Conservation (phyloP, 2,888 invertebrate species). For the Chymomyza caudatula region DNA sequence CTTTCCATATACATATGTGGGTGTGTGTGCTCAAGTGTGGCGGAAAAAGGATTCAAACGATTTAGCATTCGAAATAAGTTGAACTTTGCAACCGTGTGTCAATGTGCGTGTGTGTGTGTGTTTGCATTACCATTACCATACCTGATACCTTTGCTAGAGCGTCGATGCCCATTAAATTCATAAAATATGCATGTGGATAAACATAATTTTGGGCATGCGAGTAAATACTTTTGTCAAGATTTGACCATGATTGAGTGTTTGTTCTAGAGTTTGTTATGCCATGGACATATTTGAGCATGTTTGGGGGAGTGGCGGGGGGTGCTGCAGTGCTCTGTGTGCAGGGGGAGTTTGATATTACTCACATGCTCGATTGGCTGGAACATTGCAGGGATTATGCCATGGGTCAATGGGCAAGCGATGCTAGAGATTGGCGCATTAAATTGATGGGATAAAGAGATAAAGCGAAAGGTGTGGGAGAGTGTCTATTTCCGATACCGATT, state of each 20-base stretch:
- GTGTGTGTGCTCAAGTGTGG: conserved; percentile 60
- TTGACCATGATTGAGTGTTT: conserved; percentile 68
- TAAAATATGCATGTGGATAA: conserved; percentile 69
- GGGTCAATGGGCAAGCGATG: conserved; percentile 42
- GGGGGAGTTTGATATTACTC: conserved; percentile 43
- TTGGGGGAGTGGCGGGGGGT: not conserved
- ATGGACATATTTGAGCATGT: not conserved
- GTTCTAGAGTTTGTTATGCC: conserved; percentile 10
- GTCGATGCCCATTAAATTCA: conserved; percentile 56
- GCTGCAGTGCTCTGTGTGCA: not conserved
- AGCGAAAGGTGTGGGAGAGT: not conserved
- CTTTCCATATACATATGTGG: not conserved
- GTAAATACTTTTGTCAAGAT: conserved; percentile 65
- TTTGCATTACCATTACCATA: conserved; percentile 32
- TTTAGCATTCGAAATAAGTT: conserved; percentile 69
- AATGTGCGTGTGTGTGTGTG: conserved; percentile 26
- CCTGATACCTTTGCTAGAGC: conserved; percentile 36
- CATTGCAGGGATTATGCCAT: conserved; percentile 10
- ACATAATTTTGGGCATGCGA: conserved; percentile 64
- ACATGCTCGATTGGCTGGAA: conserved; percentile 60
- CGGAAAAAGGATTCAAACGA: conserved; percentile 64
- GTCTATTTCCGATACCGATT: not conserved
- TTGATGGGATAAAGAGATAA: not conserved
- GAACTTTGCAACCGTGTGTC: conserved; percentile 2
- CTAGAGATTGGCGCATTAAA: not conserved